Evolutionary conservation across 1,140 invertebrate genomes (phyloP), one percentile per base, ranked within the genome.

Genomic region (Mercenaria mercenaria): DNA sequence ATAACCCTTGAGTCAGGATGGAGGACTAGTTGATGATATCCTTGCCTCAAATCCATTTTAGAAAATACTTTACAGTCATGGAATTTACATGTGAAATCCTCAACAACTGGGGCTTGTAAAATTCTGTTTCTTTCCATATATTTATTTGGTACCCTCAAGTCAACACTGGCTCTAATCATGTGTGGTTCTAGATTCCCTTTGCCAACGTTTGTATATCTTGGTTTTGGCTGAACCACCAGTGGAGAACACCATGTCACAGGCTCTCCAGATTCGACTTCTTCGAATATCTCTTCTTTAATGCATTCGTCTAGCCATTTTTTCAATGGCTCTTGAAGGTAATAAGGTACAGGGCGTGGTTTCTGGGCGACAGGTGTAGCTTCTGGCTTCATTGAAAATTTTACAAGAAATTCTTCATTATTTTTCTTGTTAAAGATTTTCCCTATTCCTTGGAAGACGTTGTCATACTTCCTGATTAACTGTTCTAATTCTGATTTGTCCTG

Each of bases 141-240:
- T 56, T 81, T 84, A 39, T 84, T 91, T 41, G 86, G 80, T 18
- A 89, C 47, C 20, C 81, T 82, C 64, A 88, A 41, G 72, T 88
- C 86, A 23, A 89, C 80, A 64, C 90, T 72, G 3, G 81, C 90
- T 82, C 85, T 77, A 23, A 89, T 89, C 80, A 91, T 89, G 29
- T 89, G 85, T 61, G 90, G 74, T 80, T 81, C 43, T 32, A 88
- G 23, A n/a, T 84, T 41, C 37, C 81, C 69, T 69, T 84, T 84
- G 20, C 56, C 29, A 1, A 85, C 23, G 15, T 41, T 61, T 8
- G n/a, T 34, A 41, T 64, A 90, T 76, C 74, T 84, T 52, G 81
- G 88, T 69, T 85, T 84, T 18, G 64, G 82, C n/a, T 50, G 67
- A 15, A 69, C 34, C 23, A 84, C 82, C 41, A 84, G 39, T 72